Conservation (phyloP, 1,140 invertebrate genomes). For the Nebria ingens region DNA sequence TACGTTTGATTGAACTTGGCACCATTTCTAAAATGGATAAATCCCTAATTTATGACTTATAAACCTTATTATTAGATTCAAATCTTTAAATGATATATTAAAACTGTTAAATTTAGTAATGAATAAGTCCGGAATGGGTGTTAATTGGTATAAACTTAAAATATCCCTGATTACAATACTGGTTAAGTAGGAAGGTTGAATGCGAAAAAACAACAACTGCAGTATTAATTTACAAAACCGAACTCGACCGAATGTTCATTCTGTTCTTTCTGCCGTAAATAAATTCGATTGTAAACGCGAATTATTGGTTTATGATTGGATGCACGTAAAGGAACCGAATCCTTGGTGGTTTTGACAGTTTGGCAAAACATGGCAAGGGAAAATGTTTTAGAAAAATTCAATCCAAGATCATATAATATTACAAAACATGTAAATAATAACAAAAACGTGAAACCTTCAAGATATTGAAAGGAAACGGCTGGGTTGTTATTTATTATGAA, state of each 20-base stretch:
- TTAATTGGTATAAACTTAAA: too few relatives aligned
- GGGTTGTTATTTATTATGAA: neutral
- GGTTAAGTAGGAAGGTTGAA: neutral
- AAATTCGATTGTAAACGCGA: too few relatives aligned
- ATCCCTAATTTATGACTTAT: too few relatives aligned
- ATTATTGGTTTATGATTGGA: too few relatives aligned
- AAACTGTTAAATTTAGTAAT: neutral
- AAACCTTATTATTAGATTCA: neutral
- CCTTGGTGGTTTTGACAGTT: constrained; percentile 5
- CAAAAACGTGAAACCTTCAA: neutral
- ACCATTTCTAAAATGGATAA: too few relatives aligned
- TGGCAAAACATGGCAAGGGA: neutral
- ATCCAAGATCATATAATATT: neutral
- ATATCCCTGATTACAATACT: too few relatives aligned
- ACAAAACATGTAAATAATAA: neutral
- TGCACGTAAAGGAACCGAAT: too few relatives aligned
- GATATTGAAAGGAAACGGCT: neutral
- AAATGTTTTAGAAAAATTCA: neutral
- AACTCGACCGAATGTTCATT: neutral
- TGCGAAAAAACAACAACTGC: neutral
- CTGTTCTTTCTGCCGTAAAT: too few relatives aligned
- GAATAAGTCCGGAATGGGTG: neutral
- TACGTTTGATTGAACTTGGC: too few relatives aligned
- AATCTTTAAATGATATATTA: neutral
- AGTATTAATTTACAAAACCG: neutral